Evolutionary conservation across 2,113 vertebrate species (phyloP).

Genomic region (Saccopteryx bilineata): DNA sequence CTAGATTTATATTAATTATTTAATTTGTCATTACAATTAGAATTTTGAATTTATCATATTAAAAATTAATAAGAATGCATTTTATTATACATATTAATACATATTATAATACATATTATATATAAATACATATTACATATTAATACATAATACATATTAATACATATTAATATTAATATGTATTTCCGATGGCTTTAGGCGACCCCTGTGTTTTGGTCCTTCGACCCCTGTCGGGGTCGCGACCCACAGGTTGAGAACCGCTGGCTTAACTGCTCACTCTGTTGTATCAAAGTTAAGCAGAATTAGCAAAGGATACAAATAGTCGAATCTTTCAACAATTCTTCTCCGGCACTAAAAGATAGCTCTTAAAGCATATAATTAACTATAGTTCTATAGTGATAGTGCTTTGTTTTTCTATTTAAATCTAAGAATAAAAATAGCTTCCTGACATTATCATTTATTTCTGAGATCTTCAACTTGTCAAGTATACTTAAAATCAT

Average conservation of each 20-base stretch:
- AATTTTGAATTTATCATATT: neutral
- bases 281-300: neutral
- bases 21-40: neutral
- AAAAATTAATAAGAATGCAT: neutral
- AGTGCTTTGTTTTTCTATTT: neutral
- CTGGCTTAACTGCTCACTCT: neutral
- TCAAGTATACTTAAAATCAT: neutral
- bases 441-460: neutral
- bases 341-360: neutral
- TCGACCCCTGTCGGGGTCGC: no score
- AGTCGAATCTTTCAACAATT: neutral
- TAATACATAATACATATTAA: no score
- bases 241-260: no score
- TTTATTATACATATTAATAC: neutral
- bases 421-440: neutral
- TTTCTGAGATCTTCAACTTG: neutral
- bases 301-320: neutral
- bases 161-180: no score
- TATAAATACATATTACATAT: no score
- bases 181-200: no score
- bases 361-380: neutral
- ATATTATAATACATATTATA: no score
- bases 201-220: no score
- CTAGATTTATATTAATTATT: neutral
- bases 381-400: neutral